Evolutionary conservation across 2,797 vertebrate genomes (phyloP), one percentile per base, ranked within the genome.

Genomic region (Pteronotus mesoamericanus): DNA sequence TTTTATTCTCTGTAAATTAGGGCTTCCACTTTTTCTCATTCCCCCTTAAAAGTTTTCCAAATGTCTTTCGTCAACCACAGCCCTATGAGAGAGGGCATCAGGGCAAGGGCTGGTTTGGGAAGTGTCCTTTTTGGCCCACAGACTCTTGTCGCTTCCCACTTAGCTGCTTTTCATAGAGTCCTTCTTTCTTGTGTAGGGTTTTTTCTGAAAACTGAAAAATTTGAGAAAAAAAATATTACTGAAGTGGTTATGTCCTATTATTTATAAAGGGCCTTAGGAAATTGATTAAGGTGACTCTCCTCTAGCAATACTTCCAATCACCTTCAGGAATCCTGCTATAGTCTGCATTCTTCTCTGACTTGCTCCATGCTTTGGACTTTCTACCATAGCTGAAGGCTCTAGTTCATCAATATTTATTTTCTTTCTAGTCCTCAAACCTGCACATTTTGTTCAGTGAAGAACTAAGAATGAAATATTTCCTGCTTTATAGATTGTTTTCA

Each of bases 141-240:
- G 55, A 39, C 29, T 48, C 32, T 18, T 61, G 8, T 3, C 10
- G n/a, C 61, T 46, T 90, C 34, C 32, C 66, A 71, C 18, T 39
- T 34, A 32, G 9, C 26, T 87, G 39, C 32, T 92, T 86, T 94
- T 59, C 37, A 82, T 3, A 26, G 24, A 82, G n/a, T 42, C 24
- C 7, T 59, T 79, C 78, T 95, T 82, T 78, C 69, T 71, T 53
- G 2, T 78, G 14, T 48, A 61, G 21, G 80, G 5, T 1, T 26
- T 75, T 89, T 92, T 80, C n/a, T 79, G 26, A 92, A 94, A 96
- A 55, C 24, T 92, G 46, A 88, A 12, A 93, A 89, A 74, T 80
- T 61, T 71, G 15, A 80, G 9, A 12, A 55, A 75, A 39, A 61
- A 59, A 22, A 14, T 59, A 51, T 57, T 92, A 79, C 83, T 72